Evolutionary conservation across 1,140 invertebrate genomes (phyloP), one percentile per base, ranked within the genome.

Genomic region (Drosophila pseudoananassae): DNA sequence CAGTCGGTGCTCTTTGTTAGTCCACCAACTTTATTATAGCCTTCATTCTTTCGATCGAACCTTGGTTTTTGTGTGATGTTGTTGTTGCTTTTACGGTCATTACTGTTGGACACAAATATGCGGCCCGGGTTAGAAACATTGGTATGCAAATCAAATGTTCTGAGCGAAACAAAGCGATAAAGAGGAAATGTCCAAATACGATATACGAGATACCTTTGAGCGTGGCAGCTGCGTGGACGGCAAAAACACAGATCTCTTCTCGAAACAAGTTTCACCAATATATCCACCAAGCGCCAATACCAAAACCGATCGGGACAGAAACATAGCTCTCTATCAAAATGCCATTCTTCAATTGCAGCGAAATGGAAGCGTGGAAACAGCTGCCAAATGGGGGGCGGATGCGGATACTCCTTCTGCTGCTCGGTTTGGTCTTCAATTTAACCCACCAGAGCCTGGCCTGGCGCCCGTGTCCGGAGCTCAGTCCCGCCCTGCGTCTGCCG

Each of bases 391-490:
- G 43, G 43, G 59, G 61, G 69, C 77, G 59, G 36, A 40, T 70
- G 69, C 77, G 58, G 31, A 47, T 75, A 15, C 27, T 68, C 17
- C 54, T 85, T 36, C 53, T 87, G 47, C 51, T 85, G 27, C 14
- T 87, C 29, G 47, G 69, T 31, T 77, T 73, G 20, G 53, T 81
- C 73, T 75, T 76, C 69, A 71, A 56, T 53, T 64, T 78, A 60
- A 56, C 51, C 64, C 68, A 60, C 57, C 74, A 64, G 55, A 78
- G 65, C 55, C 71, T 59, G 65, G 90, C 90, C 52, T 92, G 91
- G 91, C 78, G 89, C 36, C 90, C 91, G 72, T 92, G 91, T 80
- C 85, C 90, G 66, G 91, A 92, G 78, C 80, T 92, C 33, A 91
- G 90, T 85, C 83, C 91, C 61, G 85, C 83, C 40, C 75, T 92